Evolutionary conservation across 2,113 vertebrate species (phyloP).

Genomic region (Cyanocitta stelleri): DNA sequence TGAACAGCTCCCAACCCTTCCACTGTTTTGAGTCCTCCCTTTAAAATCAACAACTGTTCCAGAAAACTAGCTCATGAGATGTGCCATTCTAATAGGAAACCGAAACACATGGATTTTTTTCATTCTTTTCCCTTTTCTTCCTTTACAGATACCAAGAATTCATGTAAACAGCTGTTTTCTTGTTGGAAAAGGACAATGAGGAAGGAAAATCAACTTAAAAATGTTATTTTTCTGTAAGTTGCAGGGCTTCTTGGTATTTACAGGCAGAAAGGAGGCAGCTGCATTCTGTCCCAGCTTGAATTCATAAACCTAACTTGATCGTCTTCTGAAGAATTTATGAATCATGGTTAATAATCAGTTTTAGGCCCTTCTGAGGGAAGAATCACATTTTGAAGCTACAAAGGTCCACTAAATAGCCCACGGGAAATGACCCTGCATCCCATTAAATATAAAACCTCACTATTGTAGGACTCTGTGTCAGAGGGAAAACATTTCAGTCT

Average conservation of each 20-base stretch:
- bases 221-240: not conserved
- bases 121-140: not conserved
- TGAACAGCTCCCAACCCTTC: not conserved
- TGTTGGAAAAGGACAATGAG: not conserved
- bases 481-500: constrained; percentile 65
- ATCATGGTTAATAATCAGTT: constrained; percentile 87
- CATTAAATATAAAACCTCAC: constrained; percentile 70
- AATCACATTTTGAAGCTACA: constrained; percentile 79
- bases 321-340: constrained; percentile 86
- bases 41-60: not conserved
- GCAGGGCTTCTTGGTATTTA: not conserved
- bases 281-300: constrained; percentile 70
- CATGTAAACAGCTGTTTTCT: not conserved
- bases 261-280: constrained; percentile 48
- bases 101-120: not conserved
- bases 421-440: constrained; percentile 82
- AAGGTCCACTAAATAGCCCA: constrained; percentile 85
- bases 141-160: not conserved
- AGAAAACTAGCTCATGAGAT: not conserved
- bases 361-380: constrained; percentile 83
- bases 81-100: not conserved
- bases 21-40: not conserved
- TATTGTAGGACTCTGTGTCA: constrained; percentile 46
- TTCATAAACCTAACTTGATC: constrained; percentile 77
- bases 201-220: not conserved